These are phyloP conservation scores for Heptranchias perlo DNA, from an alignment of 2,113 vertebrate genomes.

Conservation along the genomic window DNA sequence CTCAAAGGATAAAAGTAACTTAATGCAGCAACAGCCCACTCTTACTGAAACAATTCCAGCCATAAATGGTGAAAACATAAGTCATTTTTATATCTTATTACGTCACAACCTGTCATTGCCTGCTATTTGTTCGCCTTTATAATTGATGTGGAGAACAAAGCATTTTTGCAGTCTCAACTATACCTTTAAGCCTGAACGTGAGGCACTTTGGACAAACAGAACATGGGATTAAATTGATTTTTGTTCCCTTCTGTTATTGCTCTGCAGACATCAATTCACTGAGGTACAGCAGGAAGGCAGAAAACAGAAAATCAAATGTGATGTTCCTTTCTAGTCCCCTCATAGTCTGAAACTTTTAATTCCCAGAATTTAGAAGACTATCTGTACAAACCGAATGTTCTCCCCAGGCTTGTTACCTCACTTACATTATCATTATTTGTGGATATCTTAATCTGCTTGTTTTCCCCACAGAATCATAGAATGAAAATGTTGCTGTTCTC, in stretches of 20 bases:
- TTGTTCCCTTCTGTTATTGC: background rate
- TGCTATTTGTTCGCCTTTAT: background rate
- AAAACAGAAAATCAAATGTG: background rate
- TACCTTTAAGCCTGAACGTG: background rate
- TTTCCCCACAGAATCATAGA: background rate
- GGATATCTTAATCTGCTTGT: background rate
- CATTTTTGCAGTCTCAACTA: background rate
- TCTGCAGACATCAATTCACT: background rate
- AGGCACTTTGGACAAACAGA: background rate
- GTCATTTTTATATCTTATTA: background rate
- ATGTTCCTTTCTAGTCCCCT: slow-evolving; percentile 49
- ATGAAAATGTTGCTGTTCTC: background rate
- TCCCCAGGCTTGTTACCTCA: background rate
- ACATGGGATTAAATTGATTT: background rate
- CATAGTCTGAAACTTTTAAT: slow-evolving; percentile 40
- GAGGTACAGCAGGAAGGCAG: background rate
- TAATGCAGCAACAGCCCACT: background rate
- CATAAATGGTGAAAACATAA: background rate
- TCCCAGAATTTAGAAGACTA: background rate
- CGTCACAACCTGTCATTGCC: background rate
- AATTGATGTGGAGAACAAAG: background rate
- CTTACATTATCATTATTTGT: background rate
- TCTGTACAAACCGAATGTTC: background rate
- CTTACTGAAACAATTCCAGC: background rate
- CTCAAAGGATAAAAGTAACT: background rate